Conservation (phyloP, 2,797 vertebrate species). For the Hemitrygon akajei region DNA sequence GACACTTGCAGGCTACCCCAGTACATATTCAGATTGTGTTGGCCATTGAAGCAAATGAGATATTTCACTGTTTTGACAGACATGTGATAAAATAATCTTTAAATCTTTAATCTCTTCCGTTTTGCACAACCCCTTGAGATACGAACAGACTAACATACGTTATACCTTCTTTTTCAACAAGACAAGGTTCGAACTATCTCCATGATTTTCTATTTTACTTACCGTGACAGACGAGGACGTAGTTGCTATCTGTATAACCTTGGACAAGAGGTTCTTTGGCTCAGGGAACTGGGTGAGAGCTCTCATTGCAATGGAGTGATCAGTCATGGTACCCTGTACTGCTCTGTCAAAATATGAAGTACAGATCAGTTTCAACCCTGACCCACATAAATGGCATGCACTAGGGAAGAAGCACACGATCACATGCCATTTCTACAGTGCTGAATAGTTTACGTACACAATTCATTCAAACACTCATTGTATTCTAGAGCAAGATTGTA, state of each 20-base stretch:
- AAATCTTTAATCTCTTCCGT: no score
- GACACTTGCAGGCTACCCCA: no score
- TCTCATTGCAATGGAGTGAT: constrained; percentile 53
- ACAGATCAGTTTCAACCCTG: neutral
- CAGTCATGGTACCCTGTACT: constrained; percentile 56
- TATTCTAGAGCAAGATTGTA: neutral
- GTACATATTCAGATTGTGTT: no score
- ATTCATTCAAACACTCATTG: neutral
- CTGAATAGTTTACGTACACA: neutral
- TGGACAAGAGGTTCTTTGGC: constrained; percentile 73
- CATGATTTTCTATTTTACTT: constrained; percentile 40
- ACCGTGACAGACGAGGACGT: constrained; percentile 68
- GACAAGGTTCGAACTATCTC: neutral
- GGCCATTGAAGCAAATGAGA: no score
- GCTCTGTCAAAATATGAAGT: constrained; percentile 36
- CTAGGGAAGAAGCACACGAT: neutral
- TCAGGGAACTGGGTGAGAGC: constrained; percentile 77
- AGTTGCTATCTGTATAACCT: constrained; percentile 77
- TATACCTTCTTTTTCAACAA: neutral
- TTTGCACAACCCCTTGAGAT: neutral
- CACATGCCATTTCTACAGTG: constrained; percentile 46
- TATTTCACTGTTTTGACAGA: no score
- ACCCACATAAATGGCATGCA: neutral
- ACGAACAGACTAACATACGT: neutral
- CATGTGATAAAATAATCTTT: no score